A percentile compares a stretch with the other conserved stretches of the same genome.
These are phyloP conservation scores for Calcarius lapponicus DNA, from an alignment of 2,797 vertebrate genomes.

Conservation along the genomic window DNA sequence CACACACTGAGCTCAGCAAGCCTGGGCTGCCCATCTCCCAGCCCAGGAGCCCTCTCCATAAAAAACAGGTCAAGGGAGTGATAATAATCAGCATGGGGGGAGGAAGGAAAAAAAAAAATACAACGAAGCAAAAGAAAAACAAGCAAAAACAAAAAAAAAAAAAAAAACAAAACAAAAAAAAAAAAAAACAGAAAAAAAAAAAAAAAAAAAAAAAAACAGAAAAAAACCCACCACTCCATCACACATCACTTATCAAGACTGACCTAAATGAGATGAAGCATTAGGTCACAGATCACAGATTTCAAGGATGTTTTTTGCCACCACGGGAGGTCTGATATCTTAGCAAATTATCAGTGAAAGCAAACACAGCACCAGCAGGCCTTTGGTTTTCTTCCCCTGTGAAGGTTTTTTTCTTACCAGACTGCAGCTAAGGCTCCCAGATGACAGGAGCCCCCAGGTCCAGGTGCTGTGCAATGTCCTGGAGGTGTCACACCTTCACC, in stretches of 20 bases:
- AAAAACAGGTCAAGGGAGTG: neutral
- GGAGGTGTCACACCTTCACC: constrained; percentile 12
- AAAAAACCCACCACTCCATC: rapidly evolving
- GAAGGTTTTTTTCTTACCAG: neutral
- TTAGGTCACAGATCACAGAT: neutral
- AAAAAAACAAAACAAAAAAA: no score
- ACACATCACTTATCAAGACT: neutral
- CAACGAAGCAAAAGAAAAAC: neutral
- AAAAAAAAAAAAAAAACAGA: no score
- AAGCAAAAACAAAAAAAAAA: neutral
- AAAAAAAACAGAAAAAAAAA: no score
- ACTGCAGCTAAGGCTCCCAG: neutral
- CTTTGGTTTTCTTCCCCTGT: neutral
- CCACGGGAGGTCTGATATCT: neutral
- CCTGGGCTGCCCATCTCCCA: neutral
- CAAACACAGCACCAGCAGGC: neutral
- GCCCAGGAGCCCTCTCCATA: neutral
- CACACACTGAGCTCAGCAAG: neutral
- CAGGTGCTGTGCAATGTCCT: neutral
- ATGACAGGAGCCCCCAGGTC: neutral
- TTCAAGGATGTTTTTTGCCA: neutral
- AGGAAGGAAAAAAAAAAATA: neutral
- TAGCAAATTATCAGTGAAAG: neutral
- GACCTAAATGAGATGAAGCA: neutral
- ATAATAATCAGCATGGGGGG: neutral